These are phyloP conservation scores for Chloropsis hardwickii DNA, from an alignment of 2,113 vertebrate genomes.

Conservation along the genomic window DNA sequence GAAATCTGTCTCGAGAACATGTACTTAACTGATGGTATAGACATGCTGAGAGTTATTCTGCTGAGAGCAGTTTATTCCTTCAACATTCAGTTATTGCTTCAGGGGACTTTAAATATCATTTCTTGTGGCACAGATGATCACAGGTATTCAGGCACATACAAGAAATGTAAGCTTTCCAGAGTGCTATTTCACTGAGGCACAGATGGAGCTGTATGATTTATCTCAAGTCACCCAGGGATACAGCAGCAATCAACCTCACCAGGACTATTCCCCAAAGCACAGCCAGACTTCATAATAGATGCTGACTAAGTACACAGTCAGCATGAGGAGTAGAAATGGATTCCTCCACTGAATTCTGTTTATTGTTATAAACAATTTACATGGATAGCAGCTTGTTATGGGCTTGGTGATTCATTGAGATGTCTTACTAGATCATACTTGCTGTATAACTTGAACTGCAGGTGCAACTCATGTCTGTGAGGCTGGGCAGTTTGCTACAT, in stretches of 20 bases:
- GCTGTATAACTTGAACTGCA: accelerated
- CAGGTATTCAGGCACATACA: slow-evolving; percentile 11
- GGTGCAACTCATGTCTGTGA: background rate
- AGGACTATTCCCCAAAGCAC: slow-evolving; percentile 11
- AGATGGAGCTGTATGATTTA: slow-evolving; percentile 39
- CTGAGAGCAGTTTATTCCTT: slow-evolving; percentile 34
- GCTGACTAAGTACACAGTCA: slow-evolving; percentile 16
- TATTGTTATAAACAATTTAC: background rate
- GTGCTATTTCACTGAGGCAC: background rate
- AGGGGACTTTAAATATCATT: slow-evolving; percentile 47
- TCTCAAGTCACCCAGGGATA: slow-evolving; percentile 18
- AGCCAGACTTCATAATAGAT: slow-evolving; percentile 8
- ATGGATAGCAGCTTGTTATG: background rate
- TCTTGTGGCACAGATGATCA: background rate
- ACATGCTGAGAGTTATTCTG: slow-evolving; percentile 24
- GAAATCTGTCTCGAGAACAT: background rate
- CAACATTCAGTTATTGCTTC: slow-evolving; percentile 25
- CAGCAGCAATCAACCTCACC: slow-evolving; percentile 11
- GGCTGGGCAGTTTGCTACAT: background rate
- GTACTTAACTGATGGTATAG: slow-evolving; percentile 33
- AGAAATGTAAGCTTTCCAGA: slow-evolving; percentile 1
- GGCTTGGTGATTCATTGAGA: background rate
- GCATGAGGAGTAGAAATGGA: accelerated
- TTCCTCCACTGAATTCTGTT: background rate
- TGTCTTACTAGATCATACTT: background rate